Conservation (phyloP, 2,797 vertebrate genomes). For the Anomalospiza imberbis region DNA sequence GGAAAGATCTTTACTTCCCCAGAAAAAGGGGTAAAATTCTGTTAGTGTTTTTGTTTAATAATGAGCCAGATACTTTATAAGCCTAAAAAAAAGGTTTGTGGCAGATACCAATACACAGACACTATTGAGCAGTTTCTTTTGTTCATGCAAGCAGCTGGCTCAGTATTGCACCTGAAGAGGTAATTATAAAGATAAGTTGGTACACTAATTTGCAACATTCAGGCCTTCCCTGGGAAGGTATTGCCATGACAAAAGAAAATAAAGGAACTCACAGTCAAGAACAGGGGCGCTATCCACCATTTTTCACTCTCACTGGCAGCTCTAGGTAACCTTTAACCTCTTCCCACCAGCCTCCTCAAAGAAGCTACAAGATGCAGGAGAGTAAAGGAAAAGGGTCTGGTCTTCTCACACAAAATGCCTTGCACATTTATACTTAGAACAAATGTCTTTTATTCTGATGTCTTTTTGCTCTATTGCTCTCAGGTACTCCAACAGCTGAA, state of each 20-base stretch:
- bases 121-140: not conserved
- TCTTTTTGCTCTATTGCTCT: not conserved
- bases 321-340: conserved; percentile 69
- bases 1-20: not conserved
- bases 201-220: conserved; percentile 66
- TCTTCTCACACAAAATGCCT: conserved; percentile 26
- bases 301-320: conserved; percentile 71
- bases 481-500: conserved; percentile 3
- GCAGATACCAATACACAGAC: not conserved
- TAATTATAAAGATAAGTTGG: conserved; percentile 66
- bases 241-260: conserved; percentile 64
- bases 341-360: conserved; percentile 73
- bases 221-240: conserved; percentile 63
- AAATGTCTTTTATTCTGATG: conserved; percentile 38
- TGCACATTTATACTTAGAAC: conserved; percentile 12
- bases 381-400: conserved; percentile 22
- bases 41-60: not conserved
- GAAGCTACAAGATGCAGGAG: conserved; percentile 65
- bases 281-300: conserved; percentile 61
- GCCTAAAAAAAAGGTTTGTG: not conserved
- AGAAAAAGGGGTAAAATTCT: not conserved
- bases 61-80: not conserved
- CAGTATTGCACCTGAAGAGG: conserved; percentile 65
- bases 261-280: conserved; percentile 56
- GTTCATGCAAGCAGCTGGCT: conserved; percentile 31